phyloP scores from a whole-genome alignment of 2,797 vertebrate species.

The Heteromormyrus szaboi region DNA sequence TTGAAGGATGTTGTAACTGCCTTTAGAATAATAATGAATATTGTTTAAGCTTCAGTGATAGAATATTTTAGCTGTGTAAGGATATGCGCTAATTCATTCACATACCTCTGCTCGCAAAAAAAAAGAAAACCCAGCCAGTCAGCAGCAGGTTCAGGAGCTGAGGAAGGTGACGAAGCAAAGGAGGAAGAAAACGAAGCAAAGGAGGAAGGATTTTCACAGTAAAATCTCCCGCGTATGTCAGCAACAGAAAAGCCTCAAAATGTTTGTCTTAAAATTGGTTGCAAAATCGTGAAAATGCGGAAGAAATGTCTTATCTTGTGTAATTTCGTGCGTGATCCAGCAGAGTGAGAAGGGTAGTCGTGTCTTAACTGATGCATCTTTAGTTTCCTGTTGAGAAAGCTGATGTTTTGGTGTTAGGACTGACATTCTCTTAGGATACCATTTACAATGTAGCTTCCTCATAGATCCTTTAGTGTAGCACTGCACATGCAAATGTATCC shows the following conservation, averaged over 20 bases:
- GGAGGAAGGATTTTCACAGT: background rate
- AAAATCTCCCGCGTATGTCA: background rate
- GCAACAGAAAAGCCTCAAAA: background rate
- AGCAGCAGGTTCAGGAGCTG: background rate
- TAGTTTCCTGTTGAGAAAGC: background rate
- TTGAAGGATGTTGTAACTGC: background rate
- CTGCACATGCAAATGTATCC: background rate
- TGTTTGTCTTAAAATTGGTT: background rate
- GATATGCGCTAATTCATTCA: background rate
- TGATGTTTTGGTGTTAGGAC: background rate
- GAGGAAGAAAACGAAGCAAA: background rate
- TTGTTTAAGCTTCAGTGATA: background rate
- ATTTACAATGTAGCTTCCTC: background rate
- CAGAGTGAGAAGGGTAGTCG: background rate
- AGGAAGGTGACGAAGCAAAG: too few relatives aligned
- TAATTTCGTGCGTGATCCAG: background rate
- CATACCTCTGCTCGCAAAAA: background rate
- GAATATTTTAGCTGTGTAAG: background rate
- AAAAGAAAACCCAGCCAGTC: background rate
- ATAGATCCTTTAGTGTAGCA: background rate
- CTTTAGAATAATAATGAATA: background rate
- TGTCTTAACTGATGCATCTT: background rate
- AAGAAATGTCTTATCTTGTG: background rate
- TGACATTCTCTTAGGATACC: background rate
- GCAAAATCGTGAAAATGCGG: background rate